A percentile compares a stretch with the other conserved stretches of the same genome.
Evolutionary conservation across 1,140 invertebrate genomes (phyloP).

Genomic region (Tetramorium alpestre): DNA sequence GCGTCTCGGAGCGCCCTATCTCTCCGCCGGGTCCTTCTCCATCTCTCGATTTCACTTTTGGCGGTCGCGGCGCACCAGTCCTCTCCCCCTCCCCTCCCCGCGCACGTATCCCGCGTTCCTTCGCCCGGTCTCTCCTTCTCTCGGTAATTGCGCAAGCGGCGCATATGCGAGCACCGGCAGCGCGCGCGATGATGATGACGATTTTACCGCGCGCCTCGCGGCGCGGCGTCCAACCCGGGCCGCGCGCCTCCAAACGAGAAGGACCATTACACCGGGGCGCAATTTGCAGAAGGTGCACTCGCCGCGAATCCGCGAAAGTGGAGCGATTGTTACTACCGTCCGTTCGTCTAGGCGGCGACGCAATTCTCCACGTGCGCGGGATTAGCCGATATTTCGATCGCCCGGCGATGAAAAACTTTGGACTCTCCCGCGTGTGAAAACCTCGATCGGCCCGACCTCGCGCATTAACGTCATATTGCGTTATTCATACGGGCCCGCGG

Average conservation of each 20-base stretch:
- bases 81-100: background rate
- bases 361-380: conserved; percentile 18
- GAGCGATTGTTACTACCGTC: conserved; percentile 26
- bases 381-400: background rate
- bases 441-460: background rate
- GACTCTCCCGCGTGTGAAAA: background rate
- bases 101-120: conserved; percentile 67
- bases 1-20: conserved; percentile 46
- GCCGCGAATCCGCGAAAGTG: conserved; percentile 48
- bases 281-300: conserved; percentile 35
- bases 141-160: conserved; percentile 38
- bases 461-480: conserved; percentile 21
- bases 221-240: too few relatives aligned
- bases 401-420: background rate
- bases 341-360: background rate
- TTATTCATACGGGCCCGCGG: background rate
- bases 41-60: conserved; percentile 83
- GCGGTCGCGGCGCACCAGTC: conserved; percentile 72
- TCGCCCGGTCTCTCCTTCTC: conserved; percentile 43
- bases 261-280: conserved; percentile 29
- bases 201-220: too few relatives aligned
- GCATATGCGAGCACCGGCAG: conserved; percentile 36
- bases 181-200: too few relatives aligned
- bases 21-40: conserved; percentile 69
- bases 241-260: conserved; percentile 11